Percentiles rank a stretch among this genome's conserved stretches.
phyloP scores from a whole-genome alignment of 2,113 vertebrate species.

The Clarias gariepinus region DNA sequence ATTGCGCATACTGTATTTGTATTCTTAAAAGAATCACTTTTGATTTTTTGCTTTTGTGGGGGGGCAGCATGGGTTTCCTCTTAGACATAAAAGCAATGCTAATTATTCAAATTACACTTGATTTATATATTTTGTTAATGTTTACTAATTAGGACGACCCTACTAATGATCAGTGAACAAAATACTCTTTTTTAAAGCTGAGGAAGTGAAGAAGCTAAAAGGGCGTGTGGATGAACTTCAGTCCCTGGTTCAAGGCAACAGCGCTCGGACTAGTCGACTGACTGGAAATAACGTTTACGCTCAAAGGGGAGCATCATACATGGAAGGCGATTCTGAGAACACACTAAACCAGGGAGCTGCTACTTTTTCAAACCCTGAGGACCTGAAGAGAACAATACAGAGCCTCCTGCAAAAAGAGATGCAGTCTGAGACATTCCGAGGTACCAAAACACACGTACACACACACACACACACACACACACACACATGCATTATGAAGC shows the following conservation, averaged over 20 bases:
- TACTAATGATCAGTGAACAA: background rate
- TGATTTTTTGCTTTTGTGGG: background rate
- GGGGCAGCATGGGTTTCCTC: background rate
- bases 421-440: slow-evolving; percentile 69
- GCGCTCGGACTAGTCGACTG: slow-evolving; percentile 42
- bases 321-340: slow-evolving; percentile 50
- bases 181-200: slow-evolving; percentile 67
- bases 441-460: slow-evolving; percentile 51
- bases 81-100: background rate
- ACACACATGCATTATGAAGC: background rate
- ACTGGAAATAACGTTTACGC: slow-evolving; percentile 47
- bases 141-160: background rate
- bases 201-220: slow-evolving; percentile 87
- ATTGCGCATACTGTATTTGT: background rate
- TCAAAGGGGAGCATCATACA: background rate
- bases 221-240: slow-evolving; percentile 80
- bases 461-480: background rate
- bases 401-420: slow-evolving; percentile 65
- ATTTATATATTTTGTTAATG: background rate
- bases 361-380: background rate
- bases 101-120: background rate
- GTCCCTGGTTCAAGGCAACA: slow-evolving; percentile 30
- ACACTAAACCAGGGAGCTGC: slow-evolving; percentile 19
- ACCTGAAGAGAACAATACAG: slow-evolving; percentile 58
- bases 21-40: background rate